These are phyloP conservation scores for Gymnopithys bicolor DNA, from an alignment of 2,797 vertebrate genomes.

Conservation along the genomic window DNA sequence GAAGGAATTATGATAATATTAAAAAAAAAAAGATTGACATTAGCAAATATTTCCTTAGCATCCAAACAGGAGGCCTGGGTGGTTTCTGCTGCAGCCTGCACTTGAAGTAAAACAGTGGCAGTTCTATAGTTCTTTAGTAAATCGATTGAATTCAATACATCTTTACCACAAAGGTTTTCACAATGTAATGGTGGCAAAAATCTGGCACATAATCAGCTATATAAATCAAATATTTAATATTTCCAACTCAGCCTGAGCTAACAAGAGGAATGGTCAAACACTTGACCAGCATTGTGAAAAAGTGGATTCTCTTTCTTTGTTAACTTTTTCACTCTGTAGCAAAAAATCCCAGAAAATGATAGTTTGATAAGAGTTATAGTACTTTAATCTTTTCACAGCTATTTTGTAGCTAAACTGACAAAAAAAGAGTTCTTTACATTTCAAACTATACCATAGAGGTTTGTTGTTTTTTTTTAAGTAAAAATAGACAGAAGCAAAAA, in stretches of 20 bases:
- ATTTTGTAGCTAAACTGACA: not conserved
- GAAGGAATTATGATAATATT: not conserved
- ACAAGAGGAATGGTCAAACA: not conserved
- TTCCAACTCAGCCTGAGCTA: not conserved
- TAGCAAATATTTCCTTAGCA: not conserved
- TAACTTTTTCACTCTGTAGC: not conserved
- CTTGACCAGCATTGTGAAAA: not conserved
- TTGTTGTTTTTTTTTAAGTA: rapidly evolving
- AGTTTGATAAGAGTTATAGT: not conserved
- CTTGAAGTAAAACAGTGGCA: not conserved
- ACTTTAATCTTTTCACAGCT: not conserved
- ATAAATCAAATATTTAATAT: not conserved
- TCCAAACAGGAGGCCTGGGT: not conserved
- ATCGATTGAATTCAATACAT: not conserved
- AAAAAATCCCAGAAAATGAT: not conserved
- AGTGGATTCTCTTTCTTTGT: not conserved
- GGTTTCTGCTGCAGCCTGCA: not conserved
- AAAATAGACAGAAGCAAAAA: not conserved
- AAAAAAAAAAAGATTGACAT: not conserved
- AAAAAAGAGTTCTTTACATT: not conserved
- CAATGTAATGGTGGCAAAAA: not conserved
- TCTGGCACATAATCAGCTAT: not conserved
- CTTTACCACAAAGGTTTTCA: not conserved
- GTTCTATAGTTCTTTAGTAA: not conserved
- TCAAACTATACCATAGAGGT: not conserved